Evolutionary conservation across 1,140 invertebrate species (phyloP), one percentile per base, ranked within the genome.

Genomic region (Globodera rostochiensis): DNA sequence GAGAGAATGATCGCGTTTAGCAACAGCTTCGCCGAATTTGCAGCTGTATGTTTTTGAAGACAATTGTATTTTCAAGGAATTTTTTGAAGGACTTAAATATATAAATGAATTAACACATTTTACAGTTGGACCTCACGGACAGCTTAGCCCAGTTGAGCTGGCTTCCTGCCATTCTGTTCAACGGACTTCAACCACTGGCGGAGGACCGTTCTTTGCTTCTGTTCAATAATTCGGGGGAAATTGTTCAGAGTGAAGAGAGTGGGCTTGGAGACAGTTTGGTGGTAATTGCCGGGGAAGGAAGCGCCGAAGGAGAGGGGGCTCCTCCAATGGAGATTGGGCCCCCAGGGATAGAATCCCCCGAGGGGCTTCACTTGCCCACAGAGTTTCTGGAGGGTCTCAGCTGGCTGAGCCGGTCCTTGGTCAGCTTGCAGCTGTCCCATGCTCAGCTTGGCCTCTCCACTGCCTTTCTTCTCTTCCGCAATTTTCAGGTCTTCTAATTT

Each of bases 1-100:
- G 46, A 4, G 5, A 5, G 79, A 36, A 80, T 79, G 25, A 36
- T 80, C 57, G 50, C 15, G 3, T 80, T 80, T 47, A 80, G 69
- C 25, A 71, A 47, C 69, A 71, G 69, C 25, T 71, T 36, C 69
- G 57, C 57, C 57, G 2, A 64, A 19, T 64, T n/a, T 19, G 57
- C 57, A 64, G 13, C 57, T 13, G 57, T 64, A 64, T 13, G 13
- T 64, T 64, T 64, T 64, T 19, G 19, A 36, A 36, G 36, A 36
- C 36, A 36, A 36, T 36, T 36, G 36, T 36, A 36, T 36, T 36
- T 36, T 36, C 25, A 25, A 36, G 36, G 36, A 36, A 36, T 36
- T 36, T 36, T 36, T 3, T 1, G 1, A 36, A 36, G 1, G 36
- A 36, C 36, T 36, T 36, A 36, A 64, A 64, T 64, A 19, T 64